Base-by-base conservation (phyloP, 2,797 vertebrate species). In the Acanthiza pusilla region DNA sequence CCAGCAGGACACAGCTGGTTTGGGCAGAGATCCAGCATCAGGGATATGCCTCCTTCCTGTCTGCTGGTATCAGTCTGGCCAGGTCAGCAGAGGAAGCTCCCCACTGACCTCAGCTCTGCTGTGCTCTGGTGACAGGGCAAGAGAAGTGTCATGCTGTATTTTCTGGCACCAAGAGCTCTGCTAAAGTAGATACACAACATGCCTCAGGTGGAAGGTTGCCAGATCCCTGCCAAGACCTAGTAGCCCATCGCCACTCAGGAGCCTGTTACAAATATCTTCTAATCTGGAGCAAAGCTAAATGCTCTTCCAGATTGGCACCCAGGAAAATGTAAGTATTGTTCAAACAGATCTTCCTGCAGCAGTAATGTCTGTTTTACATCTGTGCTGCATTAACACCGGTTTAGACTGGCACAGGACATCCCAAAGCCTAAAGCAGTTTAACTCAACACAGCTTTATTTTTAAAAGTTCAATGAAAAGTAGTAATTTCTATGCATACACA, bases 1-100 rank as follows among this genome's bases (percentile, higher is more conserved):
- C 32, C 0, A 0, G 29, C 5, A 1, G 60, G 43, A 47, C 20
- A 43, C 10, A 32, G 15, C 11, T 25, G 50, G 17, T 9, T 51
- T n/a, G 15, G 34, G 53, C 54, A n/a, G 29, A 47, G 42, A 58
- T 16, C 22, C 17, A 5, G 3, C 11, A 21, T 2, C 0, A 0
- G n/a, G 19, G 11, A 75, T 32, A 71, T 10, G 32, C 14, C 7
- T 1, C 4, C 27, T n/a, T 38, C 22, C 34, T 48, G 51, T 10
- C 5, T 21, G 18, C 23, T 16, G 25, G 20, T 10, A 27, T 43
- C 30, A 23, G 30, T 19, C 36, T 15, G 25, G 34, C 32, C 70
- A 10, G 2, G 48, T 10, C 55, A 77, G 73, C 55, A 71, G 36
- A 65, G 32, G 13, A 36, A 51, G 18, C 20, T 43, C 30, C n/a